Evolutionary conservation across 2,113 vertebrate genomes (phyloP).

Genomic region (Myrmecobius fasciatus): DNA sequence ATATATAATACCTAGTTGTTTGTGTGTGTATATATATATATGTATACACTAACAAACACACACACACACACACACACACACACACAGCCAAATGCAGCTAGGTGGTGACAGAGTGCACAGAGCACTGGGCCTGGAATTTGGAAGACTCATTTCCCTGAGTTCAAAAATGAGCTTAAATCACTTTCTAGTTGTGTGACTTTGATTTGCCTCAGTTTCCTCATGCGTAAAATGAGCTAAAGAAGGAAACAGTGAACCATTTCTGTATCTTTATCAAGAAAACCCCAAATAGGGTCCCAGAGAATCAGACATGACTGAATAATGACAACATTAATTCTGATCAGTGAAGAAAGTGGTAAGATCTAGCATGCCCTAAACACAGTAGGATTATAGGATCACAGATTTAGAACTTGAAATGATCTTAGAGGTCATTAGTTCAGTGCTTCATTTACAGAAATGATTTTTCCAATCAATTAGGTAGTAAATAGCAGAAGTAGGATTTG

Average conservation of each 20-base stretch:
- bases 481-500: neutral
- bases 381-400: neutral
- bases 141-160: too few species aligned
- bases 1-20: neutral
- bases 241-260: too few species aligned
- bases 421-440: neutral
- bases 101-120: too few species aligned
- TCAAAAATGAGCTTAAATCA: too few species aligned
- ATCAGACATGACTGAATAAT: neutral
- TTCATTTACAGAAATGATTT: neutral
- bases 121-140: too few species aligned
- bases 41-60: neutral
- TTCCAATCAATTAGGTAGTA: neutral
- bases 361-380: neutral
- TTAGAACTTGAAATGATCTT: neutral
- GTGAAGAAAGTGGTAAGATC: neutral
- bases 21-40: too few species aligned
- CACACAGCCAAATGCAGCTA: rapidly evolving
- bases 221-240: too few species aligned
- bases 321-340: neutral
- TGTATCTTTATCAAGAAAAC: too few species aligned
- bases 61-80: rapidly evolving
- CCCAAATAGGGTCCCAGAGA: neutral
- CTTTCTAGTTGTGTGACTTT: too few species aligned
- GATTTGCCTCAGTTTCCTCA: too few species aligned